These are phyloP conservation scores for Noctua janthe DNA, from an alignment of 2,888 invertebrate species.

Conservation along the genomic window DNA sequence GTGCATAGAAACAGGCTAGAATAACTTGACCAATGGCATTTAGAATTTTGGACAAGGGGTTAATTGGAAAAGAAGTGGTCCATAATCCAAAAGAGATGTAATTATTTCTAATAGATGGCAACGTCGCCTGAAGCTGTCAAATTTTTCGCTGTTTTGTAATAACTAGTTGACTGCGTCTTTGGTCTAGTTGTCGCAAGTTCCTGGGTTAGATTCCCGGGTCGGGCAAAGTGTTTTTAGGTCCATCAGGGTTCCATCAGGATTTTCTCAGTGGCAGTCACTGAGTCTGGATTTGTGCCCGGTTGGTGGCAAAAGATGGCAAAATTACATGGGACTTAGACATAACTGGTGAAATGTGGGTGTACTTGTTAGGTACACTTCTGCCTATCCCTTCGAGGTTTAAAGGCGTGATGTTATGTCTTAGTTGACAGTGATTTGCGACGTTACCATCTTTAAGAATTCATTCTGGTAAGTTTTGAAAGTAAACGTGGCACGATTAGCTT, in stretches of 20 bases:
- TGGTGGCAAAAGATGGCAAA: too few species aligned
- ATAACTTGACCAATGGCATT: constrained; percentile 3
- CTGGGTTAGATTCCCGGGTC: too few species aligned
- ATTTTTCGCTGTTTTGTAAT: not conserved
- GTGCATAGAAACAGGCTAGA: not conserved
- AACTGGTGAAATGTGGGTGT: not conserved
- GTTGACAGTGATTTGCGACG: not conserved
- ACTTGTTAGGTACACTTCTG: too few species aligned
- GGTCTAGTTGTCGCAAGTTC: too few species aligned
- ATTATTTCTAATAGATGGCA: not conserved
- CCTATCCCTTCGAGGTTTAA: too few species aligned
- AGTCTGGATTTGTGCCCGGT: too few species aligned
- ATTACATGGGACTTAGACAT: not conserved
- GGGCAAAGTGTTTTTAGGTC: too few species aligned
- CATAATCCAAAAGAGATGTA: not conserved
- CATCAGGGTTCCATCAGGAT: too few species aligned
- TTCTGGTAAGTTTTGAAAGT: not conserved
- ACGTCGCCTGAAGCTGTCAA: not conserved
- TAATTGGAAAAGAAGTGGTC: not conserved
- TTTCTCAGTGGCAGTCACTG: too few species aligned
- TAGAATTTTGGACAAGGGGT: not conserved
- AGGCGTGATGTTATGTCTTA: not conserved
- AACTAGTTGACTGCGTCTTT: too few species aligned
- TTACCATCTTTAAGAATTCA: not conserved
- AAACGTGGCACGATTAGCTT: not conserved